phyloP scores from a whole-genome alignment of 64 coral and sea anemone species.

The Montipora foliosa region DNA sequence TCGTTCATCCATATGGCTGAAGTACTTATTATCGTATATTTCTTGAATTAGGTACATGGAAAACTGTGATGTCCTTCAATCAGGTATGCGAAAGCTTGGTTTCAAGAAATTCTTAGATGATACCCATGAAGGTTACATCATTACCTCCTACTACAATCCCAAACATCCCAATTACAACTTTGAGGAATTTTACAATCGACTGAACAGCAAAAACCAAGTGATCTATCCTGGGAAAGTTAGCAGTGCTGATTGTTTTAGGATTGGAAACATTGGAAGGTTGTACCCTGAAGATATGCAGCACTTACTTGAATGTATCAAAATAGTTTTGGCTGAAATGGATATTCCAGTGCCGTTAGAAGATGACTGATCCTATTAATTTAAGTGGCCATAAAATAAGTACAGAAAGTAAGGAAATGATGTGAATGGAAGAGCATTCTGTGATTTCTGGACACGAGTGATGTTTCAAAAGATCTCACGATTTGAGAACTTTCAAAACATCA shows the following conservation, averaged over 20 bases:
- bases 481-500: no score
- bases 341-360: slow-evolving; percentile 60
- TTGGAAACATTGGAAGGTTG: slow-evolving; percentile 95
- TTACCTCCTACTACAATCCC: slow-evolving; percentile 92
- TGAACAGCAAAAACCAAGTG: slow-evolving; percentile 92
- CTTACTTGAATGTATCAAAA: slow-evolving; percentile 81
- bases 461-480: no score
- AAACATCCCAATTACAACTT: slow-evolving; percentile 91
- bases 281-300: slow-evolving; percentile 93
- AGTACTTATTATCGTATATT: background rate
- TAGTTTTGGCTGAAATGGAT: slow-evolving; percentile 85
- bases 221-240: slow-evolving; percentile 96
- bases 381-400: no score
- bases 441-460: no score
- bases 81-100: slow-evolving; percentile 93
- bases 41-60: slow-evolving; percentile 81
- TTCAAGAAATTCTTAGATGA: slow-evolving; percentile 93
- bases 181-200: slow-evolving; percentile 90
- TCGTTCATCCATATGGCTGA: background rate
- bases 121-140: slow-evolving; percentile 95
- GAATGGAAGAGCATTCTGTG: no score
- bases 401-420: no score
- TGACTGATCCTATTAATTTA: background rate
- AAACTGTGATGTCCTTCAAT: slow-evolving; percentile 90
- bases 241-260: slow-evolving; percentile 87